Base-by-base conservation (phyloP, 2,888 invertebrate species). In the Poecilus cupreus region DNA sequence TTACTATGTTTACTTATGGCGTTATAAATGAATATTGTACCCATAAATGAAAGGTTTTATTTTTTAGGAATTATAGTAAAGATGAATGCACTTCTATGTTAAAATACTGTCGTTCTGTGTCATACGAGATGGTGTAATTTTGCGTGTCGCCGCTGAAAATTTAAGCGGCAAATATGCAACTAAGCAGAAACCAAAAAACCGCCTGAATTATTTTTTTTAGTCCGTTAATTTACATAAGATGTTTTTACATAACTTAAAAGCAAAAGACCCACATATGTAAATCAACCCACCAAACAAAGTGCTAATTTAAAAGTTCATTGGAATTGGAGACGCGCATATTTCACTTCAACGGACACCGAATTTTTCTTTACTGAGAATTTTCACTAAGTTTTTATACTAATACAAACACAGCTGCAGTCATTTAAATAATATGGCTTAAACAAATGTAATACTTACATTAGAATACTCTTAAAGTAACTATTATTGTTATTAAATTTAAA, bases 141-240 rank as follows among this genome's bases (percentile, higher is more conserved):
- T 16, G 64, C 18, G 32, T 37, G 64, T 37, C 18, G 16, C 8
- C 8, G 64, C 37, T 68, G 64, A 37, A 68, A 68, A 68, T 68
- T 68, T 37, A 68, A 68, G 64, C 64, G 39, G 8, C 64, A 68
- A 68, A 37, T 68, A 68, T 68, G 13, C 64, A 68, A 16, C 37
- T 68, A 68, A 68, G 64, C 64, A 68, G 37, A 68, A 68, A 68
- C 64, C 64, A 72, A 72, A 64, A 72, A 72, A 72, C 32, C 32
- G 46, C 46, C 43, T 43, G 72, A 32, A 46, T 43, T 43, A 72
- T 72, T 72, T 72, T 72, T 64, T 72, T 72, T 46, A 72, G 72
- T 72, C 72, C 72, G 43, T 72, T 46, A 72, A 72, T 72, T 72
- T 72, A 72, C 72, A 72, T 72, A 72, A 72, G 72, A 72, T 72